Evolutionary conservation across 2,888 invertebrate species (phyloP), one percentile per base, ranked within the genome.

Genomic region (Trachelus iudaicus): DNA sequence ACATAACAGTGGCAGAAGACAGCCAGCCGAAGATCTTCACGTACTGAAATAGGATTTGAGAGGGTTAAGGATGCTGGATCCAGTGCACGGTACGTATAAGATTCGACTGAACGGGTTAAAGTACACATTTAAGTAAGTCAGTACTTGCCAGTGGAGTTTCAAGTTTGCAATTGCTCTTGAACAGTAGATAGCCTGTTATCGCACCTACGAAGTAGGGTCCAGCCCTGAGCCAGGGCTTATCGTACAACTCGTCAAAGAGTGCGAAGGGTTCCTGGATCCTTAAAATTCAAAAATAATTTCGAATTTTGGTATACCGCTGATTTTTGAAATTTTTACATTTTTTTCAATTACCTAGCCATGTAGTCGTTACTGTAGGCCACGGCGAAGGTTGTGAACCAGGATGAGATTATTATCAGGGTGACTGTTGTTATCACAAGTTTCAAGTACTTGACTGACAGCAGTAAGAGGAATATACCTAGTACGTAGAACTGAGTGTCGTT

Each of bases 191-290:
- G 1, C 96, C 97, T 11, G 95, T 94, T 69, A 94, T 92, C 93
- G 96, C 96, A 80, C 96, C 97, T 75, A 97, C 93, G 87, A 97
- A 94, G 90, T 96, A 97, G 13, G 96, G 95, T 12, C 96, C 96
- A 34, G 96, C 94, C 86, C 97, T 93, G 81, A 96, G 94, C 96
- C 97, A 97, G 12, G 97, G 97, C 87, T 96, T 97, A 91, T 96
- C 96, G 89, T 97, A 97, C 11, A 97, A 92, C 82, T 95, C 94
- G 91, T 96, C 96, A 90, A 97, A 96, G 87, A 96, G 94, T 83
- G 96, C 96, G 86, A 97, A 96, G 1, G 97, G 96, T 87, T 96
- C 95, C 84, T 96, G 95, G 79, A 97, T 95, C 83, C 95, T 91
- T 79, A 12, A 75, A 4, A 69, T 12, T 69, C 31, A 37, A 13